Evolutionary conservation across 1,140 invertebrate species (phyloP), one percentile per base, ranked within the genome.

Genomic region (Caenorhabditis elegans): DNA sequence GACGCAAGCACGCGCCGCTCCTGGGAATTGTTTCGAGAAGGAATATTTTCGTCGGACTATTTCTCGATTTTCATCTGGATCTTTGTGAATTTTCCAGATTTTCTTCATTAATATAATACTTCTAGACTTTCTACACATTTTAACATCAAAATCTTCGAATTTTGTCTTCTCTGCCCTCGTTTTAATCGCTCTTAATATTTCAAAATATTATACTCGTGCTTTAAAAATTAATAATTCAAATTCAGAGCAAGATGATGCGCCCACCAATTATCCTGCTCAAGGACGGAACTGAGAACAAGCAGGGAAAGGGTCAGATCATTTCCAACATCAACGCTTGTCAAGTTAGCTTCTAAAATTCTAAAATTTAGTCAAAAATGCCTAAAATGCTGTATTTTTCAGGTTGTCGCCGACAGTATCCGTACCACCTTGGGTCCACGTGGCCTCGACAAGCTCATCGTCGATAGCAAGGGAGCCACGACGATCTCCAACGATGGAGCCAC

Each of bases 281-380:
- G 92, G 97, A 99, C 91, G 98, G 98, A 13, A 99, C 98, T 24
- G 97, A 99, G 90, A 93, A 94, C 84, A 94, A 95, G 19, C 96
- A 99, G 91, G 98, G 97, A 46, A 96, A 96, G 88, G 93, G 94
- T 4, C 97, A 99, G 90, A 92, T 99, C 53, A 93, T 99, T 83
- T 98, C 95, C 51, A 99, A 99, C 90, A 99, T 99, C 90, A 98
- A 96, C 93, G 98, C 98, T n/a, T 99, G 98, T 43, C 90, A 94
- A 96, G 91, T 76, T 79, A 17, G 43, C 53, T 55, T 10, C 24
- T 36, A 31, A 34, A 78, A 39, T 3, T 5, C 11, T 11, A 49
- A 53, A 49, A 51, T 26, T 53, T 53, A 53, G 26, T 53, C 5
- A 53, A 22, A 19, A 19, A 10, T 53, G n/a, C 8, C 5, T 8